A percentile compares a stretch with the other conserved stretches of the same genome.
Evolutionary conservation across 2,888 invertebrate species (phyloP).

Genomic region (Pardosa pseudoannulata): DNA sequence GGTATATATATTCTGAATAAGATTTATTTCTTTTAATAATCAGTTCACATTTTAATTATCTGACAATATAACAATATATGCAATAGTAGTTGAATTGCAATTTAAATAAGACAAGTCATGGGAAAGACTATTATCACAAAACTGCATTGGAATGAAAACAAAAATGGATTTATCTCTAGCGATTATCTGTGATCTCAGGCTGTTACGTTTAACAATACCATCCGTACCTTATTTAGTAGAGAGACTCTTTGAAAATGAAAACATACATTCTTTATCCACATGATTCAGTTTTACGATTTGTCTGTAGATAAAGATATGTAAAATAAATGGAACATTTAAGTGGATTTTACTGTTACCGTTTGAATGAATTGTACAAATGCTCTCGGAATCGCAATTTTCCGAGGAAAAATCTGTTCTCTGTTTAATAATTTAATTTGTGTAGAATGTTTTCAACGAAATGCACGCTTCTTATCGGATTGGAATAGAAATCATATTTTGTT

Average conservation of each 20-base stretch:
- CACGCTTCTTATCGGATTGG: too few relatives aligned
- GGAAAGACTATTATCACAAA: constrained; percentile 50
- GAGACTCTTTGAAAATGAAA: not conserved
- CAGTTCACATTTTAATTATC: constrained; percentile 14
- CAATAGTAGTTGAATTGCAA: not conserved
- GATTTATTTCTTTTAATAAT: constrained; percentile 23
- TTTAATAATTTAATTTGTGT: too few relatives aligned
- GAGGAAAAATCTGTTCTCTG: too few relatives aligned
- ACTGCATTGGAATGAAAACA: constrained; percentile 56
- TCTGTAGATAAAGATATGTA: too few relatives aligned
- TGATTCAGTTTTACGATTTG: too few relatives aligned
- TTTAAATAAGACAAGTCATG: constrained; percentile 26
- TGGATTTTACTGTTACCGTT: too few relatives aligned
- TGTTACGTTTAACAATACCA: not conserved
- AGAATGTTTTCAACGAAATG: too few relatives aligned
- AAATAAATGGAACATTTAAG: too few relatives aligned
- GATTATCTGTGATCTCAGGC: not conserved
- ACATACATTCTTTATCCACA: too few relatives aligned
- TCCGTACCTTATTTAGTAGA: not conserved
- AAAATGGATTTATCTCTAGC: constrained; percentile 25
- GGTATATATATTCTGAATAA: constrained; percentile 11
- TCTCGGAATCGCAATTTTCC: too few relatives aligned
- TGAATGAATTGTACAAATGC: too few relatives aligned
- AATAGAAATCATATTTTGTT: too few relatives aligned
- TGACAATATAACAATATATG: constrained; percentile 17